Base-by-base conservation (phyloP, 2,797 vertebrate species). In the Lateolabrax maculatus region DNA sequence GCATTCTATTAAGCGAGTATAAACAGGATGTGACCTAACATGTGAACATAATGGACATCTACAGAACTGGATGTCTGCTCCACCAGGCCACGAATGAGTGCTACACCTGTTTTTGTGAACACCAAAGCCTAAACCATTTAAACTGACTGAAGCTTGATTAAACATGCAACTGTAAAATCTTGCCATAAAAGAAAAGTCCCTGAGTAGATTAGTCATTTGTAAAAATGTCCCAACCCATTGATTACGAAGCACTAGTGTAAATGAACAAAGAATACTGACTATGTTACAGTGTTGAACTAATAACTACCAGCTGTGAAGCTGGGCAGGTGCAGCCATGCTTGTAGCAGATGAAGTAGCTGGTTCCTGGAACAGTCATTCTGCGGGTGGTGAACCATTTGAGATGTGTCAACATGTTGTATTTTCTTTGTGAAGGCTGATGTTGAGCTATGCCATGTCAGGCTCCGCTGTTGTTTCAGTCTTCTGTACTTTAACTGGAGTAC, bases 401-500 rank as follows among this genome's bases (percentile, higher is more conserved):
- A 56, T 51, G 65, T 25, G 18, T 25, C 15, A 29, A 56, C 15
- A 25, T 44, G 19, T 44, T 65, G 12, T 3, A 36, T 62, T 43
- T 48, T 80, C 3, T 27, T 52, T 25, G 21, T 44, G 12, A 31
- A 2, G 18, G n/a, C 6, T 43, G 16, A 21, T 8, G 13, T 37
- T 9, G 13, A 71, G 37, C 79, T 90, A 90, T 2, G 55, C 52
- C 60, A 78, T 60, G 51, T 88, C 79, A 4, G 79, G 81, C 23
- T 85, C 89, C 2, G 15, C 77, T 7, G 80, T 43, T 16, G 4
- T 18, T 25, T 91, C 87, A 2, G 88, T 92, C 88, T 85, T 92
- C 81, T 86, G 84, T 48, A 93, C 48, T 85, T 94, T 94, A 11
- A 90, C 87, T 21, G 92, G 93, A 66, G 93, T 94, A 0, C 89